Evolutionary conservation across 2,113 vertebrate genomes (phyloP), one percentile per base, ranked within the genome.

Genomic region (Scytalopus superciliaris): DNA sequence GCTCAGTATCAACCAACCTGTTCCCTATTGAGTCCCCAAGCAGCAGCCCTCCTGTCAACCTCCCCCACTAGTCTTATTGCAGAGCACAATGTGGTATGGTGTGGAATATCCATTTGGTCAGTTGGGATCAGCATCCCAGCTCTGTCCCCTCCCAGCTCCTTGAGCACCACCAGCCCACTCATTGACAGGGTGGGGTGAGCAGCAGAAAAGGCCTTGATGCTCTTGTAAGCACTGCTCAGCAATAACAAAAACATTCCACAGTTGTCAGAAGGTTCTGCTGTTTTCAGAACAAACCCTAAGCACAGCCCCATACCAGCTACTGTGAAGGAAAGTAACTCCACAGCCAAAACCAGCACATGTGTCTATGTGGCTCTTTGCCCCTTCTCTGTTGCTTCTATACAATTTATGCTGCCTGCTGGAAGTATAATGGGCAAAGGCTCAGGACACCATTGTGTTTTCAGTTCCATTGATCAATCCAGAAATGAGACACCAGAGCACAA

Each of bases 291-390:
- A 87, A 92, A 57, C 47, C 19, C n/a, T 57, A 76, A 84, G 56
- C 11, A 23, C 4, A 67, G 31, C 9, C 1, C 0, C 39, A 30
- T 11, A 30, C 3, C 0, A 40, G 21, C 8, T 27, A 30, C 12
- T 67, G 7, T 44, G 19, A 59, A 53, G 56, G 42, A 75, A 75
- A 47, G 49, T 14, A 53, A 49, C 28, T 62, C 28, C 49, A 50
- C 23, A 74, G 30, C 25, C 33, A 40, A 80, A 80, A 67, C 22
- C 21, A 72, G 42, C 37, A 53, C 0, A 10, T 42, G 11, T 16
- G 23, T 19, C 23, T 23, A 10, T 18, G 19, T 79, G 45, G 13
- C 37, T 66, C 7, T 87, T 37, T 47, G 31, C 11, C 19, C n/a
- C 27, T 60, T 84, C 37, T 44, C 49, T 1, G 0, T 37, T 45